A percentile compares a stretch with the other conserved stretches of the same genome.
Evolutionary conservation across 2,888 invertebrate species (phyloP).

Genomic region (Dasysyrphus tricinctus): DNA sequence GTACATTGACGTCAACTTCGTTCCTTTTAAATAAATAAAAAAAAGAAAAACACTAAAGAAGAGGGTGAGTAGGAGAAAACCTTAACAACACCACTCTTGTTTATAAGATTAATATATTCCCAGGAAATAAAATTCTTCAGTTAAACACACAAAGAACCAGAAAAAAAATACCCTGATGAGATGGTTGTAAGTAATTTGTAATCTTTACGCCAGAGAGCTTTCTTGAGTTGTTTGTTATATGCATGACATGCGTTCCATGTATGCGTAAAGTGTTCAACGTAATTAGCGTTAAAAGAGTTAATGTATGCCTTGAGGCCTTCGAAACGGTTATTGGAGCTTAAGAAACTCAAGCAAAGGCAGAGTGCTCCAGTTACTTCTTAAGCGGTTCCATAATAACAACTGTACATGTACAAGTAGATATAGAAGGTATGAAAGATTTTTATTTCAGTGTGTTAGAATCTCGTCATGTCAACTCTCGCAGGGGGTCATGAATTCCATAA

Average conservation of each 20-base stretch:
- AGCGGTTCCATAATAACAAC: conserved; percentile 30
- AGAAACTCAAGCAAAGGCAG: conserved; percentile 18
- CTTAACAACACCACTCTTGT: not conserved
- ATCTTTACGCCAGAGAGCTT: conserved; percentile 21
- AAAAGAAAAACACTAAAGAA: not conserved
- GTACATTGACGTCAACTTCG: not conserved
- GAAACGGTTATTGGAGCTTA: conserved; percentile 34
- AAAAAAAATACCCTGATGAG: conserved; percentile 3
- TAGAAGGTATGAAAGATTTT: not conserved
- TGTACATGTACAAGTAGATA: not conserved
- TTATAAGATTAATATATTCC: not conserved
- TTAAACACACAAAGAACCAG: not conserved
- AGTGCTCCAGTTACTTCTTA: conserved; percentile 50
- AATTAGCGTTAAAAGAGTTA: conserved; percentile 65
- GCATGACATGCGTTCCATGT: conserved; percentile 55
- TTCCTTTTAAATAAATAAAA: not conserved
- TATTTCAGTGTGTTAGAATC: not conserved
- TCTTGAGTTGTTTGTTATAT: conserved; percentile 26
- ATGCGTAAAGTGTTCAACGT: conserved; percentile 52
- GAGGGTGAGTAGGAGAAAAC: not conserved
- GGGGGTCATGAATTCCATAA: conserved; percentile 18
- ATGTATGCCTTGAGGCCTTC: conserved; percentile 31
- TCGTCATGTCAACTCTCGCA: no score
- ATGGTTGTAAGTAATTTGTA: no score
- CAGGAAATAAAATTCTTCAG: conserved; percentile 2